Evolutionary conservation across 2,113 vertebrate genomes (phyloP), one percentile per base, ranked within the genome.

Genomic region (Hipposideros armiger): DNA sequence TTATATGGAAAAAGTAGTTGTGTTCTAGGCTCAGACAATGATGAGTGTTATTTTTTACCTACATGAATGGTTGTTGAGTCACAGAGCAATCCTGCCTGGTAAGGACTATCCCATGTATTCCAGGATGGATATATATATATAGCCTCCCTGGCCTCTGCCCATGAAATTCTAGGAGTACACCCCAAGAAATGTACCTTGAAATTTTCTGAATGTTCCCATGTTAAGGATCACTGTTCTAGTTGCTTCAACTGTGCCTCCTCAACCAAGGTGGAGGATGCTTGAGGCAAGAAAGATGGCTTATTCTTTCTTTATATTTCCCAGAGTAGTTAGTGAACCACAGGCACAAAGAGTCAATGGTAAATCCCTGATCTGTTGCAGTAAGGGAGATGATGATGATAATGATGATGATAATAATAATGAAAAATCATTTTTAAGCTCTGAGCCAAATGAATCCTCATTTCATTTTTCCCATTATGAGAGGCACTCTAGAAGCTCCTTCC

Each of bases 371-470:
- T 85, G 15, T 15, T 69, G 6, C 32, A 60, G 42, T 32, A 42
- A 45, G 32, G 42, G 45, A 67, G 62, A 87, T 64, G 8, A 78
- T 2, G 1, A 15, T 70, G n/a, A 81, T 5, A n/a, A 66, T 64
- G 8, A 42, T 32, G 5, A 66, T 3, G 28, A 64, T n/a, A 32
- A 13, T 36, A 56, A 56, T 56, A 77, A 77, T 36, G 24, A 86
- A 69, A 60, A 74, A 45, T 42, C 2, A 62, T 36, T 74, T 78
- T 24, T 2, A 88, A 74, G 3, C 16, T 83, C 58, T 47, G n/a
- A 90, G 19, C 11, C 30, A 82, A 76, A 91, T 77, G 64, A 83
- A 77, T 82, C 87, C 69, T 90, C 26, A 92, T 72, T 89, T 94
- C 54, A 66, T 60, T 94, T 94, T 70, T n/a, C 54, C 45, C 28